Evolutionary conservation across 2,888 invertebrate species (phyloP).

Genomic region (Eristalis intricaria): DNA sequence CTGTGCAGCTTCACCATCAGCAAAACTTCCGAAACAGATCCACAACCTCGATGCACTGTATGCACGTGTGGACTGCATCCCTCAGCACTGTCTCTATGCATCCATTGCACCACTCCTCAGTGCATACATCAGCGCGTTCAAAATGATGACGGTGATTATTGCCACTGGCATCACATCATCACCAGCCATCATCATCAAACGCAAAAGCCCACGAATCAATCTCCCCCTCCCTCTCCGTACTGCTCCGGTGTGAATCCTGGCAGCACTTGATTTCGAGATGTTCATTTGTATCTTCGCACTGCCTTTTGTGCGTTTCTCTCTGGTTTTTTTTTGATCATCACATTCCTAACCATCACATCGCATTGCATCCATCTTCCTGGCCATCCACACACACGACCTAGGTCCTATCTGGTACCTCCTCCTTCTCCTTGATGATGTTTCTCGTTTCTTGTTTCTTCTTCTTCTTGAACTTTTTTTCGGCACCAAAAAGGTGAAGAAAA

Average conservation of each 20-base stretch:
- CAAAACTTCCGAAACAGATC: neutral
- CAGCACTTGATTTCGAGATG: constrained; percentile 19
- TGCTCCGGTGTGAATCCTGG: constrained; percentile 4
- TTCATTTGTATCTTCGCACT: constrained; percentile 31
- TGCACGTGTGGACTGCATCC: neutral
- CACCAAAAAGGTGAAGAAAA: constrained; percentile 75
- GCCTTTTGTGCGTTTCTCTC: constrained; percentile 16
- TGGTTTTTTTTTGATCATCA: constrained; percentile 7
- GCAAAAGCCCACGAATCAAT: constrained; percentile 18
- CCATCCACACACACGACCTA: neutral
- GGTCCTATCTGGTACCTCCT: neutral
- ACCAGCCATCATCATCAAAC: constrained; percentile 6
- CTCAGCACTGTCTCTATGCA: neutral
- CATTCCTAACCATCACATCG: constrained; percentile 24
- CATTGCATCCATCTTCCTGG: neutral
- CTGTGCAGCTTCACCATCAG: neutral
- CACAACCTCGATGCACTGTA: neutral
- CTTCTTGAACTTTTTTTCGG: constrained; percentile 38
- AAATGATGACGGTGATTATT: constrained; percentile 27
- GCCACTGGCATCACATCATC: constrained; percentile 16
- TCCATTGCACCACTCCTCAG: constrained; percentile 8
- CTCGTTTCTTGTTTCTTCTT: neutral
- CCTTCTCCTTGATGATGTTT: neutral
- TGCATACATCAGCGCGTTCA: constrained; percentile 17
- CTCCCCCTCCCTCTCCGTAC: neutral